Evolutionary conservation across 2,888 invertebrate genomes (phyloP).

Genomic region (Ornithoptera priamus): DNA sequence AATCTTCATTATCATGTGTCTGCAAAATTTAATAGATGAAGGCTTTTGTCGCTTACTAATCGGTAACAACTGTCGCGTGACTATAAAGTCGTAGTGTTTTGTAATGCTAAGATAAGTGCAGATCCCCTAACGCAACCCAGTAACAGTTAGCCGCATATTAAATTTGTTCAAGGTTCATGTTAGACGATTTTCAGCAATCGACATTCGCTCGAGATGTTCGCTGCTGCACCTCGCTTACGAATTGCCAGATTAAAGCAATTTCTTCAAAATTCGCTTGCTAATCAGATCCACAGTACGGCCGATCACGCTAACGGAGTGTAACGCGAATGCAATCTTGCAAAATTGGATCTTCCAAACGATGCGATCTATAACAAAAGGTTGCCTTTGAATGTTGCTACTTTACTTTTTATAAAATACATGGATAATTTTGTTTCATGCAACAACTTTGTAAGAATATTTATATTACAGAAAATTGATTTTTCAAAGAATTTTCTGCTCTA

Average conservation of each 20-base stretch:
- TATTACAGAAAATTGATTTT: too few relatives aligned
- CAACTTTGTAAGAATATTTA: too few relatives aligned
- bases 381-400: background rate
- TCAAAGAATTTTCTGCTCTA: too few relatives aligned
- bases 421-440: too few relatives aligned
- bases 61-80: too few relatives aligned
- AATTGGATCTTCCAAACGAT: constrained; percentile 12
- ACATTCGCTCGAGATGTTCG: background rate
- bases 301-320: constrained; percentile 5
- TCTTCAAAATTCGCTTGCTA: constrained; percentile 22
- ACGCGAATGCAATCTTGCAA: constrained; percentile 20
- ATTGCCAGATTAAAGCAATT: constrained; percentile 19
- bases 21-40: too few relatives aligned
- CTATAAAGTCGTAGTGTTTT: background rate
- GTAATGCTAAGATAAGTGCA: background rate
- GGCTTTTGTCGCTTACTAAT: too few relatives aligned
- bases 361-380: constrained; percentile 4
- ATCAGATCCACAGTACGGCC: constrained; percentile 12
- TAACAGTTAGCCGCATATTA: background rate
- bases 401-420: too few relatives aligned
- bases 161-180: background rate
- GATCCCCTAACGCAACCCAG: background rate
- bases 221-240: constrained; percentile 10
- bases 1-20: too few relatives aligned
- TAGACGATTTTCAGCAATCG: background rate